These are phyloP conservation scores for Oryctes rhinoceros DNA, from an alignment of 1,140 invertebrate genomes.

Conservation along the genomic window DNA sequence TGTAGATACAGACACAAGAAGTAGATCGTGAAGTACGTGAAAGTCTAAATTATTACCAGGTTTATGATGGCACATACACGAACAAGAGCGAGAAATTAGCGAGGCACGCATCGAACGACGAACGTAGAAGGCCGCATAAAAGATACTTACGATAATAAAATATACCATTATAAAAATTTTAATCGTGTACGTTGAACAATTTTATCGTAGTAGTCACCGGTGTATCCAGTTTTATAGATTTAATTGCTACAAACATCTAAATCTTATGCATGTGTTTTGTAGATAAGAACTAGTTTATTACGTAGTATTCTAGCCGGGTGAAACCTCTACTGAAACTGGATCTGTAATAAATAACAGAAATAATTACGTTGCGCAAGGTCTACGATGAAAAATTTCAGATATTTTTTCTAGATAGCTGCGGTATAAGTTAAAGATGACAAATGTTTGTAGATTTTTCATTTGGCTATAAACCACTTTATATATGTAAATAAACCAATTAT, in stretches of 20 bases:
- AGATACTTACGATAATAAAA: not conserved
- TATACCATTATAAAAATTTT: not conserved
- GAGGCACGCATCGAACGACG: not conserved
- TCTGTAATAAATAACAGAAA: slow-evolving; percentile 11
- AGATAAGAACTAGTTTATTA: slow-evolving; percentile 8
- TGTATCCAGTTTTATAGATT: not conserved
- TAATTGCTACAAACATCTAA: not conserved
- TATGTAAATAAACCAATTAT: too few relatives aligned
- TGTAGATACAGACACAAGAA: not conserved
- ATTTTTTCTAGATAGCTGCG: not conserved
- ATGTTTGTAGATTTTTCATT: too few relatives aligned
- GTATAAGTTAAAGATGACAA: too few relatives aligned
- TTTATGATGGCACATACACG: not conserved
- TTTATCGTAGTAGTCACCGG: not conserved
- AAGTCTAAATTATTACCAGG: slow-evolving; percentile 16
- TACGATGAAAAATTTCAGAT: not conserved
- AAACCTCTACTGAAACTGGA: slow-evolving; percentile 5
- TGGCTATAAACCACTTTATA: too few relatives aligned
- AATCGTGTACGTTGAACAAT: not conserved
- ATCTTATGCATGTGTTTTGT: not conserved
- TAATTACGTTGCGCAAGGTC: not conserved
- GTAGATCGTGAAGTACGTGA: not conserved
- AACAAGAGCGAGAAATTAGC: not conserved
- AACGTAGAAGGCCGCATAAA: not conserved
- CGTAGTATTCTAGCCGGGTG: not conserved